A percentile compares a stretch with the other conserved stretches of the same genome.
Evolutionary conservation across 2,113 vertebrate genomes (phyloP).

Genomic region (Clarias gariepinus): DNA sequence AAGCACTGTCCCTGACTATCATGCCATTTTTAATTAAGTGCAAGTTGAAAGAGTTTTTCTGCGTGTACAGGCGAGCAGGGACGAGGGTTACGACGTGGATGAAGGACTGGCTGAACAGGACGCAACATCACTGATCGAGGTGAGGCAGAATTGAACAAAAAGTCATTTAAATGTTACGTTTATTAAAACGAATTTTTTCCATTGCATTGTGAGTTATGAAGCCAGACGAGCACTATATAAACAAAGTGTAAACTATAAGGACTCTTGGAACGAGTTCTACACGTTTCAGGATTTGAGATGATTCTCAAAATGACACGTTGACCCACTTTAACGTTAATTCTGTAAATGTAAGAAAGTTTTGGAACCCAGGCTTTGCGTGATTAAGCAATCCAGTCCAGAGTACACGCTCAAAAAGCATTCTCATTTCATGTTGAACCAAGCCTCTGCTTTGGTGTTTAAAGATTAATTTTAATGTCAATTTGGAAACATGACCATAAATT

Average conservation of each 20-base stretch:
- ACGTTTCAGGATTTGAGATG: not conserved
- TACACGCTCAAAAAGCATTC: not conserved
- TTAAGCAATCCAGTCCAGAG: not conserved
- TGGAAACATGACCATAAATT: not conserved
- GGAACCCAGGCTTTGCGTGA: not conserved
- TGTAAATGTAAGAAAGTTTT: too few relatives aligned
- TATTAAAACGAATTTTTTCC: not conserved
- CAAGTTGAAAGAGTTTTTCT: not conserved
- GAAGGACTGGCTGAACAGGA: slow-evolving; percentile 73
- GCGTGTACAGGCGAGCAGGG: slow-evolving; percentile 66
- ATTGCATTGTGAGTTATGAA: not conserved
- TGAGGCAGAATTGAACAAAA: slow-evolving; percentile 33
- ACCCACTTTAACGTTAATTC: too few relatives aligned
- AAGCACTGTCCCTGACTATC: too few relatives aligned
- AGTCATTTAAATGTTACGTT: not conserved
- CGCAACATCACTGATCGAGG: slow-evolving; percentile 72
- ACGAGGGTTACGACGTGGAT: slow-evolving; percentile 75
- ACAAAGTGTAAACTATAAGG: not conserved
- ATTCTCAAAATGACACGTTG: not conserved
- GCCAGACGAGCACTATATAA: not conserved
- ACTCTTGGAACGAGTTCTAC: not conserved
- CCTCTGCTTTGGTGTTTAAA: not conserved
- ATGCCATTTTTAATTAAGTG: too few relatives aligned
- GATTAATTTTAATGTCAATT: not conserved
- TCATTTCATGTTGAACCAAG: not conserved